phyloP scores from a whole-genome alignment of 2,113 vertebrate genomes.

The Strix uralensis region DNA sequence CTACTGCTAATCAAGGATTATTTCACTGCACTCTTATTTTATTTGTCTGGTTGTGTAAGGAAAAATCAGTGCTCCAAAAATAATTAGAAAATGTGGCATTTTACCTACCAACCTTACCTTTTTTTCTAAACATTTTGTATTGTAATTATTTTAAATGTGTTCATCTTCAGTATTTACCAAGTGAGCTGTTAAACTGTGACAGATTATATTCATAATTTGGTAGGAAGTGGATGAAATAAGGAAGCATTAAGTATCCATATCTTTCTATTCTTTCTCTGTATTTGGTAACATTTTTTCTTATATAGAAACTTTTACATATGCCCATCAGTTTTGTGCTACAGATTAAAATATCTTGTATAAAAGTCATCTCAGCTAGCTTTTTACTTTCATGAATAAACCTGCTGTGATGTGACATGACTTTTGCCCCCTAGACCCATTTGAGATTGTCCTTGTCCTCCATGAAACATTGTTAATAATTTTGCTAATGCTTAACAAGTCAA shows the following conservation, averaged over 20 bases:
- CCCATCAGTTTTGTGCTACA: not conserved
- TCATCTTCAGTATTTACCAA: not conserved
- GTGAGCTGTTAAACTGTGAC: not conserved
- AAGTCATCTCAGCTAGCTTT: not conserved
- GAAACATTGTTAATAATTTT: not conserved
- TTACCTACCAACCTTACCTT: not conserved
- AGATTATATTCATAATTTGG: not conserved
- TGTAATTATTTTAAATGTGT: not conserved
- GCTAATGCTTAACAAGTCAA: not conserved
- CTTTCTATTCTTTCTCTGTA: not conserved
- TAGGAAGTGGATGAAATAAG: not conserved
- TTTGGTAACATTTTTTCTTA: not conserved
- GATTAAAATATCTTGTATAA: not conserved
- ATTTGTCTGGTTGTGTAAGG: not conserved
- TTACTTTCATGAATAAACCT: not conserved
- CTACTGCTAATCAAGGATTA: not conserved
- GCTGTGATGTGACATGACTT: not conserved
- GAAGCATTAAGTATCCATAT: not conserved
- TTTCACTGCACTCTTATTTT: not conserved
- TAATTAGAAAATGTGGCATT: not conserved
- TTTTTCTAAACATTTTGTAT: not conserved
- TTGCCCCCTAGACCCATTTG: not conserved
- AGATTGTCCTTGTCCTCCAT: not conserved
- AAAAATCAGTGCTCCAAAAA: not conserved
- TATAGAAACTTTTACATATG: not conserved